phyloP scores from a whole-genome alignment of 2,113 vertebrate species.

The Psittacula cyanocephala region DNA sequence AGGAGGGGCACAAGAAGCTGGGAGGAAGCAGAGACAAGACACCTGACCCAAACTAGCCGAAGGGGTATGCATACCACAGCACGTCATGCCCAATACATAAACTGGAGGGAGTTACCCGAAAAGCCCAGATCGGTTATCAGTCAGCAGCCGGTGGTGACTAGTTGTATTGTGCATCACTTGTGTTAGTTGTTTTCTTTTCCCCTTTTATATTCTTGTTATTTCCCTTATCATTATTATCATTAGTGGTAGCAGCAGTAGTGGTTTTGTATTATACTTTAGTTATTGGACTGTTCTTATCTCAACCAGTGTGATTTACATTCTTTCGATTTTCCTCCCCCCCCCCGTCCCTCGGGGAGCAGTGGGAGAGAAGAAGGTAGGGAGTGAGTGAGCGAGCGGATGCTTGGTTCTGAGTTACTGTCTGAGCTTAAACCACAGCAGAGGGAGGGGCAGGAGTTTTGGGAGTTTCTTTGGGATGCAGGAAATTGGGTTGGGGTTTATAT shows the following conservation, averaged over 20 bases:
- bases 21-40: not conserved
- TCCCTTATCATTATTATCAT: not conserved
- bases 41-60: not conserved
- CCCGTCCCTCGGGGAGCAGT: accelerated
- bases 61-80: not conserved
- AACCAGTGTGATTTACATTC: not conserved
- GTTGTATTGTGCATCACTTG: not conserved
- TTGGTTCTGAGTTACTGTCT: not conserved
- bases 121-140: not conserved
- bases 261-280: not conserved
- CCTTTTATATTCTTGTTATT: not conserved
- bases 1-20: not conserved
- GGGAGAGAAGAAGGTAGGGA: not conserved
- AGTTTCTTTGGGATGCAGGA: not conserved
- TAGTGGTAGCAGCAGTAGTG: not conserved
- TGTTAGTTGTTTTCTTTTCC: not conserved
- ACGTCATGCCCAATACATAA: not conserved
- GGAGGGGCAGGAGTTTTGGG: not conserved
- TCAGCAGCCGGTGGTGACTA: not conserved
- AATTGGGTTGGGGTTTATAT: not conserved
- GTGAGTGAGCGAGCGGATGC: not conserved
- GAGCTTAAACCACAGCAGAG: not conserved
- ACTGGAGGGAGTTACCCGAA: not conserved
- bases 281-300: not conserved
- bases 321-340: not conserved